phyloP scores from a whole-genome alignment of 1,140 invertebrate species.

The Penaeus chinensis region DNA sequence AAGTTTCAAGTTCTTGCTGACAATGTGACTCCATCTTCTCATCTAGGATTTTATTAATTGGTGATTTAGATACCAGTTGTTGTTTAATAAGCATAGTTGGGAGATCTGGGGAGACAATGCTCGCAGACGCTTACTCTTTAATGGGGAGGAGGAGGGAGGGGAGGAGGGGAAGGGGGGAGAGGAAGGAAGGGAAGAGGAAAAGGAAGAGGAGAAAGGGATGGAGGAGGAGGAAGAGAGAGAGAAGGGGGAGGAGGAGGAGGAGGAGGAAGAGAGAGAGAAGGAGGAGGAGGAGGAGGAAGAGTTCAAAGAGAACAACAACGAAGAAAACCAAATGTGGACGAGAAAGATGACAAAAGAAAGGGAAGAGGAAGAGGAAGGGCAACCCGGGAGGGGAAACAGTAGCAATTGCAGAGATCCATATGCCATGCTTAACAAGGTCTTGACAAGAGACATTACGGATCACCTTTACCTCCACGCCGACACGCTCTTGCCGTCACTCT shows the following conservation, averaged over 20 bases:
- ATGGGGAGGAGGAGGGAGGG: slow-evolving; percentile 1
- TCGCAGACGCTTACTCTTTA: slow-evolving; percentile 16
- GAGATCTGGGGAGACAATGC: slow-evolving; percentile 50
- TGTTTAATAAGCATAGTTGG: slow-evolving; percentile 58
- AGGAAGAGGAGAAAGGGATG: neutral
- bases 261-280: neutral
- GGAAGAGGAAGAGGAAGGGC: neutral
- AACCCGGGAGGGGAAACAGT: neutral
- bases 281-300: neutral
- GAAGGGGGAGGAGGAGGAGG: neutral
- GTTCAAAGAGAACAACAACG: neutral
- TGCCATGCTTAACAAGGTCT: too few species aligned
- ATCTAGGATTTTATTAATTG: slow-evolving; percentile 57
- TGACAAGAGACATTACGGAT: too few species aligned
- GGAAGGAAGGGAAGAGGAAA: too few species aligned
- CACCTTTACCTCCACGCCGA: neutral
- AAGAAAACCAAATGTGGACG: neutral
- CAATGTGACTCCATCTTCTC: slow-evolving; percentile 50
- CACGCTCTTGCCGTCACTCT: neutral
- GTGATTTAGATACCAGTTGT: slow-evolving; percentile 57
- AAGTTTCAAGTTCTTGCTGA: slow-evolving; percentile 23
- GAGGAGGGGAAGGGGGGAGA: neutral
- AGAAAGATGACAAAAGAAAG: neutral
- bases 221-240: slow-evolving; percentile 3
- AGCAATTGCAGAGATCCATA: neutral